Percentiles rank a stretch among this genome's conserved stretches.
Conservation (phyloP, 2,113 vertebrate genomes). For the Alligator mississippiensis region DNA sequence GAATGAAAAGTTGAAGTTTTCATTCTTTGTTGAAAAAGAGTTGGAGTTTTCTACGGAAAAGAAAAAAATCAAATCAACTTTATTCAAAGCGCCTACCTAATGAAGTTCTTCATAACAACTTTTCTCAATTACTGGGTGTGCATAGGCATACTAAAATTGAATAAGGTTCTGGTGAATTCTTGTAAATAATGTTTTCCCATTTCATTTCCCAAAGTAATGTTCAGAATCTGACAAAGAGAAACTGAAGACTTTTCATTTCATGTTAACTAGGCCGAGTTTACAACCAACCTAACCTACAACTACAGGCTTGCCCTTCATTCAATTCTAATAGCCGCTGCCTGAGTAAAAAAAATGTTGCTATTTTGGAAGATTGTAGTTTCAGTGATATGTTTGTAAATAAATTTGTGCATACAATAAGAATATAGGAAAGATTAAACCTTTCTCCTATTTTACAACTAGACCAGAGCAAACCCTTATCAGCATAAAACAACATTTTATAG, state of each 20-base stretch:
- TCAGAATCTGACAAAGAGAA: background rate
- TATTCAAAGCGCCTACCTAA: background rate
- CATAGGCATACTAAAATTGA: background rate
- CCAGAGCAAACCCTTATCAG: rapidly evolving
- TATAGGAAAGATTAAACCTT: background rate
- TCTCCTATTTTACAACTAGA: background rate
- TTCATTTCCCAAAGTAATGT: background rate
- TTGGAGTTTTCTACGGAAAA: background rate
- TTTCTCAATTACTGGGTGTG: background rate
- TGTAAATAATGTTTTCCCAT: background rate
- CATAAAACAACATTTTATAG: background rate
- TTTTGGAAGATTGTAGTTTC: background rate
- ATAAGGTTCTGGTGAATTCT: background rate
- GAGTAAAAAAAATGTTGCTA: background rate
- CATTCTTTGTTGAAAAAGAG: background rate
- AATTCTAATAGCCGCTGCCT: background rate
- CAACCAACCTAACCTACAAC: background rate
- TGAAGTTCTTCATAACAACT: background rate
- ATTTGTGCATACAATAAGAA: background rate
- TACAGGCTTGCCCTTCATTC: background rate
- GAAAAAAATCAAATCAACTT: background rate
- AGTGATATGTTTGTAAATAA: too few species aligned
- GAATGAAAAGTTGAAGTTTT: background rate
- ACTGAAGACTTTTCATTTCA: background rate
- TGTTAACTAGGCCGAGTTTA: background rate